phyloP scores from a whole-genome alignment of 2,797 vertebrate species.

The Micromesistius poutassou region DNA sequence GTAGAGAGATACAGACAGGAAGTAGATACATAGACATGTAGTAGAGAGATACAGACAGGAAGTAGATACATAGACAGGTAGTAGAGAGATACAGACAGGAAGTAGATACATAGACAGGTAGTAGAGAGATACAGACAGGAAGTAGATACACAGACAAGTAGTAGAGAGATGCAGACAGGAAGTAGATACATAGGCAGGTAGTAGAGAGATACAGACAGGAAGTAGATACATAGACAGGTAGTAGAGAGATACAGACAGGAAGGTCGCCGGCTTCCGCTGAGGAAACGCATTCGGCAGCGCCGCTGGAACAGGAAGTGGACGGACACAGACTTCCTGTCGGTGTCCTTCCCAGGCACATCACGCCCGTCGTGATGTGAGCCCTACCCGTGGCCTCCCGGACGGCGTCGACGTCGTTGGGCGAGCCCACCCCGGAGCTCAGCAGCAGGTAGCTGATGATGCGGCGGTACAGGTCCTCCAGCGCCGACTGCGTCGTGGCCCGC shows the following conservation, averaged over 20 bases:
- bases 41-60: neutral
- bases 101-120: neutral
- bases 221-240: neutral
- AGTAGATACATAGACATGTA: neutral
- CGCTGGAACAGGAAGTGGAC: slow-evolving; percentile 65
- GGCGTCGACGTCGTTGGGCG: slow-evolving; percentile 69
- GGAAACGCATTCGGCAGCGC: slow-evolving; percentile 89
- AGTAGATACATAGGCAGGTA: too few species aligned
- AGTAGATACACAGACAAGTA: too few species aligned
- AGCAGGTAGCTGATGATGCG: slow-evolving; percentile 79
- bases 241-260: neutral
- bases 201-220: slow-evolving; percentile 48
- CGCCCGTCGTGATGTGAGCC: neutral
- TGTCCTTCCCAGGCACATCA: too few species aligned
- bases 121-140: neutral
- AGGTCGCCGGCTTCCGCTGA: slow-evolving; percentile 26
- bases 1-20: slow-evolving; percentile 58
- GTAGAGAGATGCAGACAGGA: neutral
- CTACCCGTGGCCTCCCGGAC: slow-evolving; percentile 84
- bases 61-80: too few species aligned
- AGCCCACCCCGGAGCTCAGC: slow-evolving; percentile 79
- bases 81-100: slow-evolving; percentile 58
- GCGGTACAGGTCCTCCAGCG: slow-evolving; percentile 74
- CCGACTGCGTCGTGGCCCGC: slow-evolving; percentile 62
- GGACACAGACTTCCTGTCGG: neutral